Conservation (phyloP, 1,140 invertebrate species). For the Periplaneta americana region DNA sequence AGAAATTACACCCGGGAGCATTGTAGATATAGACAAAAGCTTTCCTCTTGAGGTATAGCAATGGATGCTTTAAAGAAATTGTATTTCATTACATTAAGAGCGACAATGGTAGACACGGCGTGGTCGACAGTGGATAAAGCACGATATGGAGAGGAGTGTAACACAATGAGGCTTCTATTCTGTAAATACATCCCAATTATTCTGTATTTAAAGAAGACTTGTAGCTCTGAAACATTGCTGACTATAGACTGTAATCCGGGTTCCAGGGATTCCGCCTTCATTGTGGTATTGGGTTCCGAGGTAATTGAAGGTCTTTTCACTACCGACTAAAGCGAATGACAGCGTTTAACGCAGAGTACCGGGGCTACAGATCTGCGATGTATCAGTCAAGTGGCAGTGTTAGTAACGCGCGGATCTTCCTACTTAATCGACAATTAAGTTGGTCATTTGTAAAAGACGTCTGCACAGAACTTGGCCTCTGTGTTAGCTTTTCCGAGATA, state of each 20-base stretch:
- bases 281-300: background rate
- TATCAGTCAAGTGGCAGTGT: background rate
- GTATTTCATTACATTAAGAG: no score
- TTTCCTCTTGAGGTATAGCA: no score
- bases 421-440: background rate
- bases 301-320: background rate
- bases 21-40: no score
- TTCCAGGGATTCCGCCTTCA: no score
- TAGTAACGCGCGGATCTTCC: background rate
- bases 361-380: background rate
- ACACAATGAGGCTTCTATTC: background rate
- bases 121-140: no score
- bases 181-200: background rate
- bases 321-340: background rate
- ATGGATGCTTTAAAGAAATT: no score
- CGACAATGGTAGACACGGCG: no score
- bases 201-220: no score
- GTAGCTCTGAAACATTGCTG: background rate
- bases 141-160: background rate
- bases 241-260: background rate
- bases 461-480: no score
- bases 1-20: no score
- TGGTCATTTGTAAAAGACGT: background rate
- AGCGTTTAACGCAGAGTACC: background rate
- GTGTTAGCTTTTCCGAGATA: no score